Percentiles rank a stretch among this genome's conserved stretches.
phyloP scores from a whole-genome alignment of 23 tunicate genomes.

The Halocynthia aurantium region DNA sequence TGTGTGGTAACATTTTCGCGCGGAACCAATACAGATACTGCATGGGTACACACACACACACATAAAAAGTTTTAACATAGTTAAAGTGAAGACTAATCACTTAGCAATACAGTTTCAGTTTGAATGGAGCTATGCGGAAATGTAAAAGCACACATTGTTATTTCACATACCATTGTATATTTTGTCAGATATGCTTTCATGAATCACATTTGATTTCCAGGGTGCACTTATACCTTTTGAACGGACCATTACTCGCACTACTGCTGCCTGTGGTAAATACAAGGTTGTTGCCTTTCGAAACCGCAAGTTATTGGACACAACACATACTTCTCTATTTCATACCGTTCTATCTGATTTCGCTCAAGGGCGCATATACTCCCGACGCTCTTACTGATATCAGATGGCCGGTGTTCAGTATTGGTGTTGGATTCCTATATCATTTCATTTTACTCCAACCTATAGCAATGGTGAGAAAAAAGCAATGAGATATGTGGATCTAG shows the following conservation, averaged over 20 bases:
- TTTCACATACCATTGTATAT: too few relatives aligned
- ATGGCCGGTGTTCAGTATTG: conserved; percentile 68
- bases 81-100: too few relatives aligned
- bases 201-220: conserved; percentile 25
- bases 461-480: conserved; percentile 49
- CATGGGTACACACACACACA: too few relatives aligned
- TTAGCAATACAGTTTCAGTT: too few relatives aligned
- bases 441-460: conserved; percentile 63
- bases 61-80: too few relatives aligned
- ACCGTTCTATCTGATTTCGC: conserved; percentile 57
- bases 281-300: conserved; percentile 50
- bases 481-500: background rate
- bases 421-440: conserved; percentile 69
- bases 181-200: too few relatives aligned
- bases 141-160: too few relatives aligned
- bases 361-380: conserved; percentile 50
- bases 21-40: too few relatives aligned
- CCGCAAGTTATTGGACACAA: conserved; percentile 74
- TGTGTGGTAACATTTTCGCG: too few relatives aligned
- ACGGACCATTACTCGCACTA: conserved; percentile 75
- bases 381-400: conserved; percentile 47
- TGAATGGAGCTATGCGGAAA: too few relatives aligned
- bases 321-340: conserved; percentile 64
- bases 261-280: conserved; percentile 78
- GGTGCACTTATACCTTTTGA: conserved; percentile 61